Base-by-base conservation (phyloP, 2,888 invertebrate species). In the Muschampia plurimacula region DNA sequence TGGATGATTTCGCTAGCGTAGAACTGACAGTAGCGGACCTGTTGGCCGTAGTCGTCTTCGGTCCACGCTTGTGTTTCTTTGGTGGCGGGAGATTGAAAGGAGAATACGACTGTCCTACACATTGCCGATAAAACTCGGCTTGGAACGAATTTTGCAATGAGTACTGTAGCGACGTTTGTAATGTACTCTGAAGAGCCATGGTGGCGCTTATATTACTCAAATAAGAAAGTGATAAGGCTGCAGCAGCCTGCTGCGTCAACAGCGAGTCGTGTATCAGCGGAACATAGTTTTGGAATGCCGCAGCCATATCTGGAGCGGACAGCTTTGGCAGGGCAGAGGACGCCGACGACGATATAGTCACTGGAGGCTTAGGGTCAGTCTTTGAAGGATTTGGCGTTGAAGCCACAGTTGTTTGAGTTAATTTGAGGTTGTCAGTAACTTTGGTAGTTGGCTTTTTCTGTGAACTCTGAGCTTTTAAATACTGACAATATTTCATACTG, bases 401-500 rank as follows among this genome's bases (percentile, higher is more conserved):
- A 9, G 82, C 62, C 6, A 84, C 55, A 3, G 80, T 63, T 15
- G 76, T 60, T 36, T 12, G 59, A n/a, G n/a, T n/a, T 6, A 15
- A 7, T 77, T 89, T 90, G 0, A 80, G 69, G 46, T 74, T 77
- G 39, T 89, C 89, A 13, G 79, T 81, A 7, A 81, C 77, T 79
- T 89, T 93, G 2, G 84, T 77, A 2, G 81, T 79, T 77, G 89
- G 91, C 75, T 89, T 92, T 81, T 90, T 93, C 76, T 89, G 91
- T n/a, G 83, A 81, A 69, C 84, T 90, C 75, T 91, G 89, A 93
- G 5, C 95, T 72, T 95, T 95, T 76, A 96, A 92, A 79, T 96
- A 96, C 76, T 96, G 95, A 81, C 97, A 97, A 80, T 96, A 96
- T 84, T 96, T 97, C 77, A 96, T 93, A 65, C 96, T 97, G 52